phyloP scores from a whole-genome alignment of 2,888 invertebrate genomes.

The Xanthia togata region DNA sequence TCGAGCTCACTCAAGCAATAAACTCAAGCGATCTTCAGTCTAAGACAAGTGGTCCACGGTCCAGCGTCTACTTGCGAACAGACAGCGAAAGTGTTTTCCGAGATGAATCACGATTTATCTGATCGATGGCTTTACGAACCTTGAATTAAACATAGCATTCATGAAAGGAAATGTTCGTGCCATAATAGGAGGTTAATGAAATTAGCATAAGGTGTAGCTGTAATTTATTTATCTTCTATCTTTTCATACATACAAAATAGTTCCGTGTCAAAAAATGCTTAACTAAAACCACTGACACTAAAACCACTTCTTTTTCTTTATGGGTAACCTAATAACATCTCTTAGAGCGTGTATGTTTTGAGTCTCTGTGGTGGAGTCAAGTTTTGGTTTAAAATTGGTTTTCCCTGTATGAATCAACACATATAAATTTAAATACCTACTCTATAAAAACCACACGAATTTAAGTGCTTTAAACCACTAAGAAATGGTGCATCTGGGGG shows the following conservation, averaged over 20 bases:
- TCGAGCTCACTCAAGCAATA: constrained; percentile 47
- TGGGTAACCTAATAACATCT: background rate
- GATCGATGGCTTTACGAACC: constrained; percentile 26
- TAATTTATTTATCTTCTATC: constrained; percentile 13
- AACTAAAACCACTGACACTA: background rate
- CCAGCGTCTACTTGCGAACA: constrained; percentile 36
- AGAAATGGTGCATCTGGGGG: background rate
- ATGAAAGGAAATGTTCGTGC: constrained; percentile 44
- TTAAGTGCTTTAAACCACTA: background rate
- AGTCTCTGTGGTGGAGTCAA: background rate
- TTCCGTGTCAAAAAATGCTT: background rate
- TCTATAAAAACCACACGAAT: background rate
- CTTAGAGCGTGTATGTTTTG: background rate
- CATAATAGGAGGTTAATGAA: constrained; percentile 42
- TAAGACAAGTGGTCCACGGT: constrained; percentile 14
- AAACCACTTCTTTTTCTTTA: background rate
- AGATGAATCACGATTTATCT: constrained; percentile 54
- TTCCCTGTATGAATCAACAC: background rate
- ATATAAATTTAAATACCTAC: background rate
- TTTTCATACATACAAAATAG: constrained; percentile 5
- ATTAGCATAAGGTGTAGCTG: constrained; percentile 29
- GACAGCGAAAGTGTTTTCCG: constrained; percentile 68
- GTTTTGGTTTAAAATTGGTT: background rate
- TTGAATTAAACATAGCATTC: constrained; percentile 43
- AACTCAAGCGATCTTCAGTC: constrained; percentile 20